Conservation (phyloP, 2,888 invertebrate genomes). For the Cataglyphis rosenhaueri region DNA sequence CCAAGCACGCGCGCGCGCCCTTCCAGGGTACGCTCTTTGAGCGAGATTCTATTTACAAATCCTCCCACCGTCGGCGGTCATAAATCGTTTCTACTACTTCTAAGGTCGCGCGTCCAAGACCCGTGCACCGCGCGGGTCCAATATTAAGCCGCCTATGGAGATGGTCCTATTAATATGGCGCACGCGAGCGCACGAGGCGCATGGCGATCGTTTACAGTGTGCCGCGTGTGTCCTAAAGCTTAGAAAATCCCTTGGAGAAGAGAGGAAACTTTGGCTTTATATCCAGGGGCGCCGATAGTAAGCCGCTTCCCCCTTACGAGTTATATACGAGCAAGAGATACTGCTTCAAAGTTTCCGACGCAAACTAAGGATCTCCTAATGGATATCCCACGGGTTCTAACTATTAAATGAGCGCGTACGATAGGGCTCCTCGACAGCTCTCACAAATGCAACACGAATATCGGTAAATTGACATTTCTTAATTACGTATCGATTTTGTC, state of each 20-base stretch:
- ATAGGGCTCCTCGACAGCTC: background rate
- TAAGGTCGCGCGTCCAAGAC: constrained; percentile 67
- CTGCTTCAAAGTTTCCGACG: constrained; percentile 59
- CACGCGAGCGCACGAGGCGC: constrained; percentile 25
- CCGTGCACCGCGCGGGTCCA: constrained; percentile 61
- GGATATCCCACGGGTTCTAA: constrained; percentile 58
- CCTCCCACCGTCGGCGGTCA: constrained; percentile 65
- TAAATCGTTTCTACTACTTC: constrained; percentile 75
- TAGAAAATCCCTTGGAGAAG: constrained; percentile 70
- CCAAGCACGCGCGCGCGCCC: constrained; percentile 61
- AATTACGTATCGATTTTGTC: background rate
- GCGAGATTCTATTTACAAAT: constrained; percentile 77
- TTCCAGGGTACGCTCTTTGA: constrained; percentile 57
- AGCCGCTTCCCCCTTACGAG: constrained; percentile 47
- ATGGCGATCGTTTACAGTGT: constrained; percentile 67
- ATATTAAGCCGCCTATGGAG: constrained; percentile 71
- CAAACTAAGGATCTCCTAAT: constrained; percentile 42
- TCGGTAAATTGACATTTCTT: constrained; percentile 5
- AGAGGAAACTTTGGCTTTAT: constrained; percentile 70
- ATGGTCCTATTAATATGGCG: constrained; percentile 70
- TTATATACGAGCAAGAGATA: constrained; percentile 56
- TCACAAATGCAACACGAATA: background rate
- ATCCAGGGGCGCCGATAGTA: constrained; percentile 66
- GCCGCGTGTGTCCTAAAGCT: constrained; percentile 64
- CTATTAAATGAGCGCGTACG: constrained; percentile 55